Evolutionary conservation across 2,888 invertebrate genomes (phyloP), one percentile per base, ranked within the genome.

Genomic region (Anthrax anthrax): DNA sequence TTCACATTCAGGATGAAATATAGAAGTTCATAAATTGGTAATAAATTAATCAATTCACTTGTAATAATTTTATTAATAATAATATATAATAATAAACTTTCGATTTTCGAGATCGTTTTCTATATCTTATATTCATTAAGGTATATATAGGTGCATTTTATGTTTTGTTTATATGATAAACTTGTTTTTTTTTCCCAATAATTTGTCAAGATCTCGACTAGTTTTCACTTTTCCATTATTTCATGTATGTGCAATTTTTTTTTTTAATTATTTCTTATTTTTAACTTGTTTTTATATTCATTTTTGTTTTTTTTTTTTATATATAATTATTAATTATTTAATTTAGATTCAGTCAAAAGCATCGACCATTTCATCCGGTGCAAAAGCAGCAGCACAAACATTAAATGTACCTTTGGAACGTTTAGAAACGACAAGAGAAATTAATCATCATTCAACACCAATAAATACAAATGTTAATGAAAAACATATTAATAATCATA

Each of bases 351-450:
- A 69, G 54, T 65, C 67, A 18, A 69, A 67, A 57, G 60, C 62
- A 37, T 67, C 68, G 29, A 65, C 65, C 16, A 54, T 68, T 19
- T 68, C 68, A 6, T 67, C 65, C 37, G 68, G 68, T 34, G 68
- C 67, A 13, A 60, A 68, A 27, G 67, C 67, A 17, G 68, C 68
- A 10, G 68, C 68, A 34, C 67, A 66, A 55, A 67, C 61, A 12
- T 53, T 68, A 16, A 69, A 69, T 52, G 67, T 69, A 37, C 67
- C 68, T 38, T 60, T 67, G 39, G 68, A 69, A 51, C 63, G 64
- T 42, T 56, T 68, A 50, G 68, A 68, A 50, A 58, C 64, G 36
- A 43, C 37, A 14, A 43, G 47, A 14, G 43, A 51, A 37, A 43
- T 46, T 14, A 57, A 57, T 43, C 57, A 59, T 46, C 55, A 58